Conservation (phyloP, 2,797 vertebrate species). For the Gymnopithys bicolor region DNA sequence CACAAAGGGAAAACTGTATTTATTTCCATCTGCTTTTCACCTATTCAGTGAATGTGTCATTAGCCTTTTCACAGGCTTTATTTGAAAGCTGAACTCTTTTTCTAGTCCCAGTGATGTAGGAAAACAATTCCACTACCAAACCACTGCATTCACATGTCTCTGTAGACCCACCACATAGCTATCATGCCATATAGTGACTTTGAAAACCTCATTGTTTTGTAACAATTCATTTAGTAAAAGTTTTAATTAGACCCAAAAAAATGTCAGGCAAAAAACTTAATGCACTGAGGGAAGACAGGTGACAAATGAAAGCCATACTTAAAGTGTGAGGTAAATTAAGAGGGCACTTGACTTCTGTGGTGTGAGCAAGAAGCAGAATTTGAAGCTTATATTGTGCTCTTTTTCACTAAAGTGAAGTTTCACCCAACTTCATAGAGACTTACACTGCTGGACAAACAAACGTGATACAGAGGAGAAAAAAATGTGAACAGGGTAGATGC, state of each 20-base stretch:
- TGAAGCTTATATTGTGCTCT: not conserved
- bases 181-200: rapidly evolving
- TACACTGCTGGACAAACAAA: not conserved
- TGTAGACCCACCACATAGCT: not conserved
- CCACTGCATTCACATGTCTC: not conserved
- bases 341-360: not conserved
- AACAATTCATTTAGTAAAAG: not conserved
- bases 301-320: not conserved
- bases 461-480: not conserved
- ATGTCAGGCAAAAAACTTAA: not conserved
- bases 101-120: not conserved
- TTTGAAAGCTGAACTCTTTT: slow-evolving; percentile 13
- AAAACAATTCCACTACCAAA: not conserved
- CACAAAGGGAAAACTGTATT: rapidly evolving
- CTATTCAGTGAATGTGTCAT: not conserved
- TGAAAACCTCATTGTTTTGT: not conserved
- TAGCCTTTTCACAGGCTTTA: not conserved
- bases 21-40: not conserved
- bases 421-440: not conserved
- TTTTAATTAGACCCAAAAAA: not conserved
- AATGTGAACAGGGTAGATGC: not conserved
- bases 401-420: not conserved
- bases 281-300: not conserved
- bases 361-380: not conserved
- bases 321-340: not conserved